Evolutionary conservation across 2,888 invertebrate genomes (phyloP), one percentile per base, ranked within the genome.

Genomic region (Thyatira batis): DNA sequence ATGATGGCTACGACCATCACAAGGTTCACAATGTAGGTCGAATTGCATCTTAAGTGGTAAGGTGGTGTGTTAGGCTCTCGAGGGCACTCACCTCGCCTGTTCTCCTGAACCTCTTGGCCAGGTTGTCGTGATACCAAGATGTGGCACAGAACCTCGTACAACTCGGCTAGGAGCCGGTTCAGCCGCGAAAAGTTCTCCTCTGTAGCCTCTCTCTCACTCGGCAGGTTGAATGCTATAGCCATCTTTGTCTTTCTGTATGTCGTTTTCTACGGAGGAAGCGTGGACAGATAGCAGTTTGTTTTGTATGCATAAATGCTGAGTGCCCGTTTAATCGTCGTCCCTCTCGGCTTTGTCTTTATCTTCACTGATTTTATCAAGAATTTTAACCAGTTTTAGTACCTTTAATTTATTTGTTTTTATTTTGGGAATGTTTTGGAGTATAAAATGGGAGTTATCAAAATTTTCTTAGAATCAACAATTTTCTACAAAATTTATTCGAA

Each of bases 151-250:
- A 93, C 92, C 73, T 93, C 92, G 84, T 92, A 93, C 75, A 93
- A 80, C 82, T 93, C 93, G 69, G 89, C 85, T 63, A 93, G 80
- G 64, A 93, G 92, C 78, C 93, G 91, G 85, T 93, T 93, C 85
- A 93, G 83, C 63, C 92, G 85, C 67, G 93, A 92, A 82, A 93
- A 93, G 84, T 92, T 89, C 82, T 93, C 93, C 80, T 93, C 93
- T 48, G 91, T 78, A 62, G 92, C 89, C 80, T 93, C 93, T 83
- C 92, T 85, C 78, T 93, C 93, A 71, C 92, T 88, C 69, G 93
- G 93, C 73, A 93, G 77, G 84, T 92, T 91, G 82, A 93, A 93
- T 67, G 93, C 93, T 86, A 93, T 93, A 76, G 93, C 93, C 93
- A 93, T 93, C 85, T 87, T 86, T 87, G 82, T 87, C 84, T 82